A percentile compares a stretch with the other conserved stretches of the same genome.
phyloP scores from a whole-genome alignment of 2,113 vertebrate genomes.

The Colaptes auratus region DNA sequence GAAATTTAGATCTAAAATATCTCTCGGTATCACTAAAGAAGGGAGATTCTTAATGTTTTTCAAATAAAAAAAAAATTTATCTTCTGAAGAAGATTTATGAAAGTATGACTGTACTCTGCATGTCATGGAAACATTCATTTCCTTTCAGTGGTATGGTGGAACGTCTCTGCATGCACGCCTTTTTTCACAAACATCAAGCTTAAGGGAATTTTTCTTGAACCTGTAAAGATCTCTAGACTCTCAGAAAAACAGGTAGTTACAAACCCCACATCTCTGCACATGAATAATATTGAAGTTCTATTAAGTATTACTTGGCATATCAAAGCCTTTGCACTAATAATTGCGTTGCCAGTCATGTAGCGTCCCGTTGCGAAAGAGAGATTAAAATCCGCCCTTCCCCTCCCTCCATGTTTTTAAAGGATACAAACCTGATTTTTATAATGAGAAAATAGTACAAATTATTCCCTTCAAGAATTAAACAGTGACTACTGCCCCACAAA shows the following conservation, averaged over 20 bases:
- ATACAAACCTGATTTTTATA: not conserved
- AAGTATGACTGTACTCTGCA: not conserved
- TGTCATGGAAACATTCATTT: not conserved
- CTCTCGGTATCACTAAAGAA: not conserved
- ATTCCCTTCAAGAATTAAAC: not conserved
- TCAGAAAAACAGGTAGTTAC: slow-evolving; percentile 18
- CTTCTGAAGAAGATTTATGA: not conserved
- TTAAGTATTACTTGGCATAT: slow-evolving; percentile 80
- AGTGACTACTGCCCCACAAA: not conserved
- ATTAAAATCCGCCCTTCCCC: slow-evolving; percentile 1
- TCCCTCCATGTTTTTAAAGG: not conserved
- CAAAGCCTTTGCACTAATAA: slow-evolving; percentile 78
- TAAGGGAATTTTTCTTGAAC: not conserved
- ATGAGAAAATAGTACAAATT: slow-evolving; percentile 23
- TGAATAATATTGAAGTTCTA: slow-evolving; percentile 80
- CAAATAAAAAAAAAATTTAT: not conserved
- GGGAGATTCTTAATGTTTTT: not conserved
- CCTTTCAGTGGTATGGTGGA: not conserved
- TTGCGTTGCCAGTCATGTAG: slow-evolving; percentile 85
- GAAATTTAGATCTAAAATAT: not conserved
- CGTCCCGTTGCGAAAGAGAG: slow-evolving; percentile 69
- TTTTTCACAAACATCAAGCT: not conserved
- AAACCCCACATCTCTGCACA: not conserved
- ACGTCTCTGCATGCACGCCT: not conserved
- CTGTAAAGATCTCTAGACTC: not conserved